A percentile compares a stretch with the other conserved stretches of the same genome.
Evolutionary conservation across 1,140 invertebrate genomes (phyloP).

Genomic region (Aphelenchoides fujianensis): DNA sequence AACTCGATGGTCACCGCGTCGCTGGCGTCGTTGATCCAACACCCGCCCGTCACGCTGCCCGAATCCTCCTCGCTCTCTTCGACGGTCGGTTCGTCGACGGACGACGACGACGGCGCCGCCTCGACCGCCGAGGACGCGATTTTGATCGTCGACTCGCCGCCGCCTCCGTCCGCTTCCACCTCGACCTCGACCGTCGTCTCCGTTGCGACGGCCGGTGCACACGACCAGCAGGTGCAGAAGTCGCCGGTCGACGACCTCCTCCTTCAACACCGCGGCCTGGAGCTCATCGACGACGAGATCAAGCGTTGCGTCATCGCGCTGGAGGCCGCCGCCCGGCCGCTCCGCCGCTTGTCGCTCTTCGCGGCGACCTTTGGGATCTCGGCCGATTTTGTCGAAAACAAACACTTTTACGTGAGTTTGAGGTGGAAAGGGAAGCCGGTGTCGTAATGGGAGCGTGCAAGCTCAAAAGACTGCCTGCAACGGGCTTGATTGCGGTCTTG

Average conservation of each 20-base stretch:
- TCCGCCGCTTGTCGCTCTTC: not conserved
- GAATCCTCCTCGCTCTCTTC: not conserved
- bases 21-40: no score
- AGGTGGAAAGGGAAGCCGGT: not conserved
- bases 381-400: not conserved
- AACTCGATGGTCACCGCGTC: not conserved
- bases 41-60: not conserved
- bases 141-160: not conserved
- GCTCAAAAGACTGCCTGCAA: no score
- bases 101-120: conserved; percentile 1
- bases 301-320: not conserved
- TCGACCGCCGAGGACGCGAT: not conserved
- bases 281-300: not conserved
- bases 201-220: no score
- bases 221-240: no score
- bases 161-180: not conserved
- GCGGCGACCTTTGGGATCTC: not conserved
- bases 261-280: not conserved
- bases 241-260: not conserved
- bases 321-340: not conserved
- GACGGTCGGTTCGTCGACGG: not conserved
- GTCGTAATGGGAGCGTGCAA: no score
- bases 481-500: no score
- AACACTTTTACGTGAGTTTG: not conserved
- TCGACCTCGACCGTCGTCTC: no score